A percentile compares a stretch with the other conserved stretches of the same genome.
Evolutionary conservation across 2,888 invertebrate species (phyloP).

Genomic region (Trachelus troglodyta): DNA sequence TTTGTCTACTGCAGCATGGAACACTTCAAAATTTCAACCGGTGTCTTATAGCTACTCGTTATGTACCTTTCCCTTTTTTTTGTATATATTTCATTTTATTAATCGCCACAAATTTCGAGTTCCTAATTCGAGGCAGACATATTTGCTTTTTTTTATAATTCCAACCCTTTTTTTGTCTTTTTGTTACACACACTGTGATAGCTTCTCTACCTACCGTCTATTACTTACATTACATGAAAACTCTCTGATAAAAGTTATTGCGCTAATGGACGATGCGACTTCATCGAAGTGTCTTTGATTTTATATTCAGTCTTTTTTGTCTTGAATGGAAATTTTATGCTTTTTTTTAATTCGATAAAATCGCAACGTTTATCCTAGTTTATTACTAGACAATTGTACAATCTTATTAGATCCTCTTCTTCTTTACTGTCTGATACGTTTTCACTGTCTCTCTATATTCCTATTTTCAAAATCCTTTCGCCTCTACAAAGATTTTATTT

Average conservation of each 20-base stretch:
- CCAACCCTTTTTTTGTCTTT: background rate
- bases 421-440: background rate
- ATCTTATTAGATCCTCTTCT: background rate
- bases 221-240: background rate
- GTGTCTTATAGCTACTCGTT: background rate
- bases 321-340: background rate
- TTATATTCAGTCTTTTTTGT: background rate
- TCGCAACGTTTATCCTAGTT: constrained; percentile 3
- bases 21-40: background rate
- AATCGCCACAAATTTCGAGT: background rate
- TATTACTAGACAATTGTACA: background rate
- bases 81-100: background rate
- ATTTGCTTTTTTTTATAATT: background rate
- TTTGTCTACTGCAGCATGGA: background rate
- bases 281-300: background rate
- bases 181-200: constrained; percentile 2
- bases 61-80: background rate
- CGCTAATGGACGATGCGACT: background rate
- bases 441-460: background rate
- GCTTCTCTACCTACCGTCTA: background rate
- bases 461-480: constrained; percentile 2
- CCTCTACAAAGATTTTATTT: background rate
- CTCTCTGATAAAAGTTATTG: background rate
- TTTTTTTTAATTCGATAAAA: background rate
- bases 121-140: background rate